phyloP scores from a whole-genome alignment of 2,797 vertebrate species.

The Trichosurus vulpecula region DNA sequence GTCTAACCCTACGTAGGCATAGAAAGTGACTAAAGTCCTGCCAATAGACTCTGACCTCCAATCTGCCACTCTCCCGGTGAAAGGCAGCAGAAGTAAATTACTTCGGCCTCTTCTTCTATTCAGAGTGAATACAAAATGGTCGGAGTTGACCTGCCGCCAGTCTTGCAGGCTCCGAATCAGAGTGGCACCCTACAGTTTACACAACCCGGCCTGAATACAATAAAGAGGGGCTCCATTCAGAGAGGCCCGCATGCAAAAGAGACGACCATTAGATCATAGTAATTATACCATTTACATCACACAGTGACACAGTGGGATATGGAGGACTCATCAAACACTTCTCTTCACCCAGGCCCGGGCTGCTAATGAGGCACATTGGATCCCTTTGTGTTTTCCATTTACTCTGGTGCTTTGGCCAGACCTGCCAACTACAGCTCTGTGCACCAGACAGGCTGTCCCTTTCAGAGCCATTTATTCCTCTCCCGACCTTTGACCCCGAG shows the following conservation, averaged over 20 bases:
- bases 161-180: conserved; percentile 82
- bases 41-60: conserved; percentile 86
- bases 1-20: conserved; percentile 75
- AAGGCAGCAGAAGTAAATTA: conserved; percentile 81
- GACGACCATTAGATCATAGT: conserved; percentile 91
- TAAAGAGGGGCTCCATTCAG: conserved; percentile 86
- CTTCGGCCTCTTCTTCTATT: conserved; percentile 84
- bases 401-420: conserved; percentile 76
- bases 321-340: conserved; percentile 88
- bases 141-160: conserved; percentile 83
- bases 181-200: conserved; percentile 86
- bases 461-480: conserved; percentile 86
- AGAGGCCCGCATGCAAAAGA: conserved; percentile 83
- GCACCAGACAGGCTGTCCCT: conserved; percentile 85
- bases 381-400: conserved; percentile 86
- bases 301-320: conserved; percentile 86
- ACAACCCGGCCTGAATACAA: conserved; percentile 84
- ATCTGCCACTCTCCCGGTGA: conserved; percentile 86
- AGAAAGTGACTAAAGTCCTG: conserved; percentile 76
- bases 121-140: conserved; percentile 82
- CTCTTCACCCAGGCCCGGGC: conserved; percentile 80
- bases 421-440: conserved; percentile 86
- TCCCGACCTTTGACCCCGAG: conserved; percentile 86
- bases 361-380: conserved; percentile 88
- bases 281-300: conserved; percentile 89